Evolutionary conservation across 2,888 invertebrate species (phyloP).

Genomic region (Monoplex corrugatus): DNA sequence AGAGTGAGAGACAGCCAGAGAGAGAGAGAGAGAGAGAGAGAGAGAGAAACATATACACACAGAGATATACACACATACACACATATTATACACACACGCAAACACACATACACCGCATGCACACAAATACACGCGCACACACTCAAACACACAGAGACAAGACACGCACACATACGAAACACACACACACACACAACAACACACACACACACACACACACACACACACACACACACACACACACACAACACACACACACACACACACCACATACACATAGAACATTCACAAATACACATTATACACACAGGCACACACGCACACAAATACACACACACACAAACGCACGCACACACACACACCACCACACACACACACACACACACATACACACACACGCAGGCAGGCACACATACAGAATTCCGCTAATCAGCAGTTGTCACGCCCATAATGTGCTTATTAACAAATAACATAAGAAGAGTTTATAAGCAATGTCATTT

Average conservation of each 20-base stretch:
- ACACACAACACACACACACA: neutral
- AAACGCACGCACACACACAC: neutral
- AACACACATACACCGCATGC: neutral
- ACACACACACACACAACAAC: slow-evolving; percentile 42
- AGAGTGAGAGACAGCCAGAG: too few relatives aligned
- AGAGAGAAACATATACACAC: neutral
- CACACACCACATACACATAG: too few relatives aligned
- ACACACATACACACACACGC: neutral
- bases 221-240: neutral
- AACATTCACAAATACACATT: too few relatives aligned
- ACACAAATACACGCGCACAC: neutral
- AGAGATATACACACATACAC: neutral
- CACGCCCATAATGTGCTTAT: too few relatives aligned
- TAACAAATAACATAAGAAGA: too few relatives aligned
- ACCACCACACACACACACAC: neutral
- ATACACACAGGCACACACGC: neutral
- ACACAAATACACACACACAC: neutral
- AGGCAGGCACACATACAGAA: too few relatives aligned
- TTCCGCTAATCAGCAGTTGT: too few relatives aligned
- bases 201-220: too few relatives aligned
- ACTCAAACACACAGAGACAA: neutral
- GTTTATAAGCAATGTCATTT: too few relatives aligned
- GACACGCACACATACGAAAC: neutral
- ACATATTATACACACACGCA: too few relatives aligned
- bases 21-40: too few relatives aligned